Base-by-base conservation (phyloP, 2,888 invertebrate genomes). In the Dicranocentrus wangi region DNA sequence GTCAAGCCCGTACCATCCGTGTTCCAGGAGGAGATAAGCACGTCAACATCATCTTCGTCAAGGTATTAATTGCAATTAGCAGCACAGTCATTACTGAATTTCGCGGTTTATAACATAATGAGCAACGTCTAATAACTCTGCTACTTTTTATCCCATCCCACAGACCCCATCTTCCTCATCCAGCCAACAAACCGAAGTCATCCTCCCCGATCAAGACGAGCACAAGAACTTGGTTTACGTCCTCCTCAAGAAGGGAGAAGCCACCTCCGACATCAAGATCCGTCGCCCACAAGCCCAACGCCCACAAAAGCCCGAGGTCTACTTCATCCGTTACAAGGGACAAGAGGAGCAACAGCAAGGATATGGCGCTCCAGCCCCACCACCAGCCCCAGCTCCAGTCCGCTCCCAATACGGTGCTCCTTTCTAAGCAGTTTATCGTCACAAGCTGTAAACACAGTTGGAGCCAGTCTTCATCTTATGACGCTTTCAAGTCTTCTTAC, bases 21-120 rank as follows among this genome's bases (percentile, higher is more conserved):
- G 82, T 82, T 23, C 82, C 82, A 60, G 82, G 82, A 19, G 82
- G 82, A 39, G 77, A 82, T 25, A 77, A 82, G 53, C 81, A 81
- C 21, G 81, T 81, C 0, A 81, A 81, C 58, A 75, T 81, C n/a
- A 75, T 75, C 25, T 80, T 80, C 25, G 80, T 80, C 10, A 80
- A 81, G 55, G n/a, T n/a, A n/a, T n/a, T n/a, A n/a, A n/a, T n/a
- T n/a, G n/a, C n/a, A n/a, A n/a, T n/a, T n/a, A n/a, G n/a, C n/a
- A n/a, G n/a, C n/a, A n/a, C n/a, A n/a, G n/a, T n/a, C n/a, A n/a
- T n/a, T n/a, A n/a, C n/a, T n/a, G n/a, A n/a, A n/a, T n/a, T n/a
- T n/a, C n/a, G n/a, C n/a, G n/a, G n/a, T 53, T 53, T 53, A n/a
- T n/a, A n/a, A n/a, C 17, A 15, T 53, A 17, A 7, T 13, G 13